Conservation (phyloP, 2,113 vertebrate genomes). For the Oryzias woworae region DNA sequence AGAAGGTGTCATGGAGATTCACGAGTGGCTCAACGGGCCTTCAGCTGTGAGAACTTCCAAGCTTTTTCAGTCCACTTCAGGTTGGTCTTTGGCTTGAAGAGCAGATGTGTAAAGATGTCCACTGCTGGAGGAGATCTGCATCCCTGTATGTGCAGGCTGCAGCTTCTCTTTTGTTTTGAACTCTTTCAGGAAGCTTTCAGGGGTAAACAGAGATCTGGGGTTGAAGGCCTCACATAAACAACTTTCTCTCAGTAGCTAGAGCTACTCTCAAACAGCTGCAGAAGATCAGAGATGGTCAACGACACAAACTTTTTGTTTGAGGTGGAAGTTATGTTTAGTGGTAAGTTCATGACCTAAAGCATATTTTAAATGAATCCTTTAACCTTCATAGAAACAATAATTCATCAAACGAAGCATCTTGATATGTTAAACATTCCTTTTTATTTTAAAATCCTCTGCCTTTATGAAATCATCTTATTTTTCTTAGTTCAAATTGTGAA, state of each 20-base stretch:
- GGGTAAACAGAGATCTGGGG: slow-evolving; percentile 47
- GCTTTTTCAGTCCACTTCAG: not conserved
- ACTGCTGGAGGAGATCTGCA: slow-evolving; percentile 3
- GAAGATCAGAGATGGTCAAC: slow-evolving; percentile 28
- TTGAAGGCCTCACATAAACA: slow-evolving; percentile 50
- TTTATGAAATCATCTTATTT: too few relatives aligned
- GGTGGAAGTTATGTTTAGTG: not conserved
- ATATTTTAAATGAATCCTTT: not conserved
- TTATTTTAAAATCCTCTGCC: too few relatives aligned
- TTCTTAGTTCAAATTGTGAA: too few relatives aligned
- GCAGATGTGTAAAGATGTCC: not conserved
- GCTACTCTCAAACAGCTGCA: slow-evolving; percentile 44
- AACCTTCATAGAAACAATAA: too few relatives aligned
- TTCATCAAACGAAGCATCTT: too few relatives aligned
- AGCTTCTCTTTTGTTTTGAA: slow-evolving; percentile 24
- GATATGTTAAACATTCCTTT: too few relatives aligned
- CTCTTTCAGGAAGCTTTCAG: slow-evolving; percentile 42
- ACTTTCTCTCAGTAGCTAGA: slow-evolving; percentile 14
- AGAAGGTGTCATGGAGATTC: not conserved
- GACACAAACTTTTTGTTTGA: not conserved
- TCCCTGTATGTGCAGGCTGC: slow-evolving; percentile 30
- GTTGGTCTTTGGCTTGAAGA: not conserved
- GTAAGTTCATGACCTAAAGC: not conserved
- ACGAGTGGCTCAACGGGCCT: too few relatives aligned
- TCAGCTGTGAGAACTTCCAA: too few relatives aligned